phyloP scores from a whole-genome alignment of 1,140 invertebrate genomes.

The Drosophila subobscura region DNA sequence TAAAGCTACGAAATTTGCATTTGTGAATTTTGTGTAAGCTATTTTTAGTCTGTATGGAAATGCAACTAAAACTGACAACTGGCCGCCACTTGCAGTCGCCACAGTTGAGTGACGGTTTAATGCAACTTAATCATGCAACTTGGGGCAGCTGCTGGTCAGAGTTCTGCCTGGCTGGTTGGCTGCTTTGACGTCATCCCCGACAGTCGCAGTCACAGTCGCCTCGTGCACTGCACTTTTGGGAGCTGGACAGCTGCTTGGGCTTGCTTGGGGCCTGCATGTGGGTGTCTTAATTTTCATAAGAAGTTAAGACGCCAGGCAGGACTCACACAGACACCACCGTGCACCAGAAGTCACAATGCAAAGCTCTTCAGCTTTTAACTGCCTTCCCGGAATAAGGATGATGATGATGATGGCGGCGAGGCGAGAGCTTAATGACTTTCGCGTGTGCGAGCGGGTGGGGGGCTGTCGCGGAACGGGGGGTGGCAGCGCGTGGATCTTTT shows the following conservation, averaged over 20 bases:
- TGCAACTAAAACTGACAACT: constrained; percentile 23
- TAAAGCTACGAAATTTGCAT: not conserved
- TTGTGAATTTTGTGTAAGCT: not conserved
- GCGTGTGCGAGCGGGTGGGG: constrained; percentile 5
- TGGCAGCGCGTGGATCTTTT: constrained; percentile 16
- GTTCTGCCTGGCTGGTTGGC: constrained; percentile 33
- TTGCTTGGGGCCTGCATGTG: not conserved
- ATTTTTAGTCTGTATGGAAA: constrained; percentile 5
- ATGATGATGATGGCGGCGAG: not conserved
- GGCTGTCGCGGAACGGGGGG: too few relatives aligned
- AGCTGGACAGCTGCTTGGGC: not conserved
- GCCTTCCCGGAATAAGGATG: not conserved
- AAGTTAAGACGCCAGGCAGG: constrained; percentile 3
- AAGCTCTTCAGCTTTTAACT: constrained; percentile 39
- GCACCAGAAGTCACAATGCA: constrained; percentile 28
- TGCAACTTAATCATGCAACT: constrained; percentile 62
- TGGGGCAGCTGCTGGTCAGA: constrained; percentile 30
- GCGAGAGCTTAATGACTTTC: constrained; percentile 25
- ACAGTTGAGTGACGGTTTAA: constrained; percentile 55
- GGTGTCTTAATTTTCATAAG: constrained; percentile 24
- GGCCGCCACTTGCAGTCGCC: constrained; percentile 21
- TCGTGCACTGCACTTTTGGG: constrained; percentile 19
- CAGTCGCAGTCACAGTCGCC: not conserved
- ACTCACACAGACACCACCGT: constrained; percentile 2
- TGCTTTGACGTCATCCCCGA: constrained; percentile 58